These are phyloP conservation scores for Ichneumon xanthorius DNA, from an alignment of 2,888 invertebrate genomes.

Conservation along the genomic window DNA sequence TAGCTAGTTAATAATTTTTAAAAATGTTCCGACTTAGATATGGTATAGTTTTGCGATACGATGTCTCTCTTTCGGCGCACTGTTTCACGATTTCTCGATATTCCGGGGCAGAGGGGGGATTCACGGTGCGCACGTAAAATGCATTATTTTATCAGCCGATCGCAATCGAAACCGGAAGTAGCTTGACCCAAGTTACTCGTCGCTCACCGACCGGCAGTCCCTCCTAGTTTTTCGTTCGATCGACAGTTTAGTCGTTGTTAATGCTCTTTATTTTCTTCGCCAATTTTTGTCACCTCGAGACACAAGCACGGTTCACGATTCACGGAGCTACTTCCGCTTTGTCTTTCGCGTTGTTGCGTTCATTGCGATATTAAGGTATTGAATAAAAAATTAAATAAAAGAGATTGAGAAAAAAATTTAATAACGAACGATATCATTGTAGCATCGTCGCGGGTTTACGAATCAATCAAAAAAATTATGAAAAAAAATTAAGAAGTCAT, in stretches of 20 bases:
- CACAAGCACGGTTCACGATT: neutral
- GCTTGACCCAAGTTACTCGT: constrained; percentile 9
- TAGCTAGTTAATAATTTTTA: constrained; percentile 52
- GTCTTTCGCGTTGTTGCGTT: constrained; percentile 24
- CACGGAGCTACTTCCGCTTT: constrained; percentile 25
- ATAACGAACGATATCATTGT: constrained; percentile 40
- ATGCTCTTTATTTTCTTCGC: neutral
- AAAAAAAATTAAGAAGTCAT: constrained; percentile 39
- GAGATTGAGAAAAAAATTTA: constrained; percentile 32
- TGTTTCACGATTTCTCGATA: constrained; percentile 43
- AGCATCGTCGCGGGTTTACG: constrained; percentile 56
- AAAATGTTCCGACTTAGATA: constrained; percentile 44
- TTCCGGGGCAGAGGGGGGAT: constrained; percentile 17
- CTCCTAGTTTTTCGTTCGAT: neutral
- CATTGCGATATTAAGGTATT: constrained; percentile 38
- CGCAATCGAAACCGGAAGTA: constrained; percentile 43
- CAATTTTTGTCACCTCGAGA: constrained; percentile 14
- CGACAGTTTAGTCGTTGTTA: neutral
- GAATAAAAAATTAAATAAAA: neutral
- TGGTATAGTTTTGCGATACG: constrained; percentile 34
- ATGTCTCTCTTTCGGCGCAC: constrained; percentile 27
- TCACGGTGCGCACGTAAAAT: constrained; percentile 5
- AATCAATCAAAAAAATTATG: constrained; percentile 56
- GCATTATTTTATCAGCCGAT: constrained; percentile 44
- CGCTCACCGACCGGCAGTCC: neutral